Percentiles rank a stretch among this genome's conserved stretches.
Evolutionary conservation across 2,888 invertebrate species (phyloP).

Genomic region (Lumbricus terrestris): DNA sequence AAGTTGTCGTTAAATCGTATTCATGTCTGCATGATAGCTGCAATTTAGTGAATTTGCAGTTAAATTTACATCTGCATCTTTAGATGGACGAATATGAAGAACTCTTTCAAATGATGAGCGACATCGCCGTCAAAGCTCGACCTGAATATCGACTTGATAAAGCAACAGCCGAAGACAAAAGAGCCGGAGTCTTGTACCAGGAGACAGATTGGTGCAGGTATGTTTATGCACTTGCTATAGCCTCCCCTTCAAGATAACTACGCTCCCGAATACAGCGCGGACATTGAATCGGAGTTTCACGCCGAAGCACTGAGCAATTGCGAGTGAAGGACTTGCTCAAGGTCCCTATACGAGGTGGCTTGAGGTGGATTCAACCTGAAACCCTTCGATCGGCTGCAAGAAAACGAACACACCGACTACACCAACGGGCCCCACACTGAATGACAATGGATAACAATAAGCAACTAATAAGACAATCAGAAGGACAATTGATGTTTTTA

Average conservation of each 20-base stretch:
- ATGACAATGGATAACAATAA: background rate
- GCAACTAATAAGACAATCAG: background rate
- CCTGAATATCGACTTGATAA: background rate
- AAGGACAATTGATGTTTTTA: background rate
- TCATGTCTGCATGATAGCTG: too few relatives aligned
- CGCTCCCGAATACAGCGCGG: too few relatives aligned
- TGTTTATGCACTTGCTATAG: too few relatives aligned
- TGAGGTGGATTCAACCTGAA: too few relatives aligned
- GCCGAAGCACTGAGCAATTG: too few relatives aligned
- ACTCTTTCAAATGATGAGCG: background rate
- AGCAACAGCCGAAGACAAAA: background rate
- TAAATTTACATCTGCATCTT: background rate
- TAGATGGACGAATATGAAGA: background rate
- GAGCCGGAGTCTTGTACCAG: background rate
- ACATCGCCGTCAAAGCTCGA: background rate
- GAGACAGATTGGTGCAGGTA: background rate
- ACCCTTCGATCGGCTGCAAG: too few relatives aligned
- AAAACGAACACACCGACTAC: too few relatives aligned
- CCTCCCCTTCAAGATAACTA: too few relatives aligned
- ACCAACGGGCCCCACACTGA: too few relatives aligned
- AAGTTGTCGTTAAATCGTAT: background rate
- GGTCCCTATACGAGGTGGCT: too few relatives aligned
- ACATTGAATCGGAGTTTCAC: too few relatives aligned
- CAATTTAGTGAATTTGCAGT: background rate
- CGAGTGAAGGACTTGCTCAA: too few relatives aligned